Evolutionary conservation across 1,140 invertebrate genomes (phyloP).

Genomic region (Penaeus chinensis): DNA sequence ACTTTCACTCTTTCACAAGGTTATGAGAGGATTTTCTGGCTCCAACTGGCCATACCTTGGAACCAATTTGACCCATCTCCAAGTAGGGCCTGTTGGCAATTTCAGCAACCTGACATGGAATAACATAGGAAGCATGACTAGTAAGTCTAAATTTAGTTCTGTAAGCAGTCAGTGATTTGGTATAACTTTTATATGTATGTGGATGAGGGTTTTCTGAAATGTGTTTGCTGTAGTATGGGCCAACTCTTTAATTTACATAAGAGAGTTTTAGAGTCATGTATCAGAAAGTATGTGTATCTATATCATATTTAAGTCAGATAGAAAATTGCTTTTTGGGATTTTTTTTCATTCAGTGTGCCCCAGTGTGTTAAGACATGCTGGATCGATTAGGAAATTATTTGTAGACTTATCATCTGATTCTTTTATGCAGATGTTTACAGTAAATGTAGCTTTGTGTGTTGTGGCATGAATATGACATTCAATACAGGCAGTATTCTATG

Average conservation of each 20-base stretch:
- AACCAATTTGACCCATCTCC: slow-evolving; percentile 37
- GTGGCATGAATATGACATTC: too few species aligned
- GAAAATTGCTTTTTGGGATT: background rate
- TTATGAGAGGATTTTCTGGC: slow-evolving; percentile 29
- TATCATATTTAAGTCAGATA: background rate
- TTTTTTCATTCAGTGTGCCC: background rate
- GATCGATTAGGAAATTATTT: too few species aligned
- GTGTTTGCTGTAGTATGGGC: background rate
- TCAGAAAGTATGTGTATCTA: background rate
- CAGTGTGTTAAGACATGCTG: too few species aligned
- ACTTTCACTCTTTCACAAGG: background rate
- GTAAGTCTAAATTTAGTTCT: slow-evolving; percentile 6
- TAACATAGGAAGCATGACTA: slow-evolving; percentile 44
- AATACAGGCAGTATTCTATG: too few species aligned
- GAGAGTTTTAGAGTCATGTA: background rate
- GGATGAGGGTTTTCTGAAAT: background rate
- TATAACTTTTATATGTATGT: too few species aligned
- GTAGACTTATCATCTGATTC: too few species aligned
- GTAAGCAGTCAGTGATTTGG: too few species aligned
- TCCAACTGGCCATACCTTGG: slow-evolving; percentile 42
- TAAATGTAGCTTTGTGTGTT: too few species aligned
- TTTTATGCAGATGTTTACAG: too few species aligned
- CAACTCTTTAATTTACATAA: background rate
- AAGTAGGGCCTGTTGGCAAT: slow-evolving; percentile 33
- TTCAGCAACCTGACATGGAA: slow-evolving; percentile 30